Conservation (phyloP, 1,140 invertebrate species). For the Schlechtendalia chinensis region DNA sequence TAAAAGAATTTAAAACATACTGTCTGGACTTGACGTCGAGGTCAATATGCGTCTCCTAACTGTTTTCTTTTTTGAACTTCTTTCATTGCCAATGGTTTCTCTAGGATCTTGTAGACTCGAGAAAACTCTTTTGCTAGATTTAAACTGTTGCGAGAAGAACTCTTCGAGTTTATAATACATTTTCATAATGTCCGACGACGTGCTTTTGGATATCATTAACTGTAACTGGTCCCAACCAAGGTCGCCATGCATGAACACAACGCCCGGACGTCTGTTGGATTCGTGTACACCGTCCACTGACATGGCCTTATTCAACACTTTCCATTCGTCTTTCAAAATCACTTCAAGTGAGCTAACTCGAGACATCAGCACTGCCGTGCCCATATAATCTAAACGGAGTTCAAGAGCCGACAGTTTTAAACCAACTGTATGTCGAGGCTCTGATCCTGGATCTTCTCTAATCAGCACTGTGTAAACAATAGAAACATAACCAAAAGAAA, state of each 20-base stretch:
- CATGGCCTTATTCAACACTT: constrained; percentile 56
- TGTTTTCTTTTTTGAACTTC: constrained; percentile 32
- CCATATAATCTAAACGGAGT: constrained; percentile 93
- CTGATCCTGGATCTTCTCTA: constrained; percentile 81
- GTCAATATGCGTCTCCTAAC: constrained; percentile 17
- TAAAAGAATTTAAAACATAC: constrained; percentile 14
- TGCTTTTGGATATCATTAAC: constrained; percentile 93
- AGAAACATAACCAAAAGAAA: constrained; percentile 31
- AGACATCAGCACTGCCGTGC: constrained; percentile 87
- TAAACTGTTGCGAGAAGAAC: constrained; percentile 94
- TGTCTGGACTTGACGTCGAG: constrained; percentile 41
- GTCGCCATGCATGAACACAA: constrained; percentile 90
- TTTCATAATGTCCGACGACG: constrained; percentile 92
- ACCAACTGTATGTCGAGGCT: constrained; percentile 86
- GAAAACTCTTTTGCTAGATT: constrained; percentile 87
- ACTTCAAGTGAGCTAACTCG: constrained; percentile 80
- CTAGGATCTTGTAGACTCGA: constrained; percentile 67
- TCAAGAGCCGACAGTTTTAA: constrained; percentile 82
- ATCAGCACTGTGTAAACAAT: constrained; percentile 69
- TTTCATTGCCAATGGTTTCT: constrained; percentile 28
- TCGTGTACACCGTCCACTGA: constrained; percentile 60
- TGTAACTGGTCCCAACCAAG: constrained; percentile 93
- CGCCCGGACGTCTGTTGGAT: constrained; percentile 71
- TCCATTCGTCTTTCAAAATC: constrained; percentile 81
- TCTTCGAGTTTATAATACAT: constrained; percentile 96